Percentiles rank a stretch among this genome's conserved stretches.
phyloP scores from a whole-genome alignment of 2,888 invertebrate species.

The Tinea semifulvella region DNA sequence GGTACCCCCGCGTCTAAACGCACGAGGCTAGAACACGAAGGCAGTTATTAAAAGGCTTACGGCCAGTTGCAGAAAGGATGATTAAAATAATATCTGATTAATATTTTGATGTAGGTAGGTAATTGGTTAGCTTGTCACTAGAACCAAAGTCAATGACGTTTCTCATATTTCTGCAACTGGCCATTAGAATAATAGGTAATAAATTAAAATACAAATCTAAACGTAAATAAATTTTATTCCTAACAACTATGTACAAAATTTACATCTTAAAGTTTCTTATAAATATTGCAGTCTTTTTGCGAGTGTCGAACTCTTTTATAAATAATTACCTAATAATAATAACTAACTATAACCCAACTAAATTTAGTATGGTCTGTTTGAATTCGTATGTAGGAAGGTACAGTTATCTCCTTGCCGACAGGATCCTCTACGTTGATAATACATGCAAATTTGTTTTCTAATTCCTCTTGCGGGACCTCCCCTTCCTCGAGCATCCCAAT shows the following conservation, averaged over 20 bases:
- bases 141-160: too few species aligned
- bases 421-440: conserved; percentile 81
- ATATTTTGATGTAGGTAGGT: too few species aligned
- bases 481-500: conserved; percentile 58
- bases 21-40: too few species aligned
- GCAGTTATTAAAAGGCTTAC: too few species aligned
- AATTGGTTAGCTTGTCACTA: too few species aligned
- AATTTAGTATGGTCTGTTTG: conserved; percentile 62
- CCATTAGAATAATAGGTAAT: not conserved
- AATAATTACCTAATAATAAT: not conserved
- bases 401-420: conserved; percentile 86
- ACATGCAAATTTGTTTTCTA: conserved; percentile 74
- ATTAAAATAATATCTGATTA: too few species aligned
- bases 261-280: conserved; percentile 1
- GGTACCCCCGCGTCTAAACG: too few species aligned
- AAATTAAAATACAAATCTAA: not conserved
- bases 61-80: too few species aligned
- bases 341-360: not conserved
- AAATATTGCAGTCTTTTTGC: conserved; percentile 15
- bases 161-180: too few species aligned
- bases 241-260: conserved; percentile 11
- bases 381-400: conserved; percentile 82
- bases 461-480: conserved; percentile 59
- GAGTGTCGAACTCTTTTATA: conserved; percentile 17
- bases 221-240: conserved; percentile 5